A percentile compares a stretch with the other conserved stretches of the same genome.
phyloP scores from a whole-genome alignment of 2,888 invertebrate species.

The Drosophila siamana region DNA sequence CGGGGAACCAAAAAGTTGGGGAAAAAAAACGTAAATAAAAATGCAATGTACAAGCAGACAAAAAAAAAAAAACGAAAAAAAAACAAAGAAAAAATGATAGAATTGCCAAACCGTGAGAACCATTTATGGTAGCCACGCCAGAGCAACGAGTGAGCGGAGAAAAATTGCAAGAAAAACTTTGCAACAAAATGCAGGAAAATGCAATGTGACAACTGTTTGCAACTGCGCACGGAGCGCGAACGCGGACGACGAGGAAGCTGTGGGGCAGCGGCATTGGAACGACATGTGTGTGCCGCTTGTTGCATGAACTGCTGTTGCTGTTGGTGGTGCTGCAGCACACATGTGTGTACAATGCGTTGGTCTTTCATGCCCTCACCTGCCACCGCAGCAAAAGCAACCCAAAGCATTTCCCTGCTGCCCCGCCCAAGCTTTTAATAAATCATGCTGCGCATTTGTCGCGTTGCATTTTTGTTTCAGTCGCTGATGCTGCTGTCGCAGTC shows the following conservation, averaged over 20 bases:
- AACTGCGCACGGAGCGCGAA: too few species aligned
- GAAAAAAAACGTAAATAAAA: slow-evolving; percentile 44
- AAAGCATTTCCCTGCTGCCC: neutral
- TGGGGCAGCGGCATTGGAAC: slow-evolving; percentile 9
- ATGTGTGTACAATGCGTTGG: slow-evolving; percentile 63
- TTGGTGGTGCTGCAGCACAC: slow-evolving; percentile 52
- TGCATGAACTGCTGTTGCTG: slow-evolving; percentile 44
- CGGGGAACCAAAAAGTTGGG: slow-evolving; percentile 20
- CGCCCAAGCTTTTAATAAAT: slow-evolving; percentile 60
- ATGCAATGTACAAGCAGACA: slow-evolving; percentile 34
- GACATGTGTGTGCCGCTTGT: slow-evolving; percentile 53
- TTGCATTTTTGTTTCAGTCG: slow-evolving; percentile 31
- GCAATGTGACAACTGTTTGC: slow-evolving; percentile 56
- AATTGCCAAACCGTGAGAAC: slow-evolving; percentile 75
- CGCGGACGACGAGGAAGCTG: neutral
- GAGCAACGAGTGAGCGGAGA: slow-evolving; percentile 35
- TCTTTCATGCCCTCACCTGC: slow-evolving; percentile 29
- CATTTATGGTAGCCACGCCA: slow-evolving; percentile 65
- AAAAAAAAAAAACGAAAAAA: slow-evolving; percentile 24
- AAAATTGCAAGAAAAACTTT: slow-evolving; percentile 71
- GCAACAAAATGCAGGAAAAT: slow-evolving; percentile 74
- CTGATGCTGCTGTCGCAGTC: slow-evolving; percentile 16
- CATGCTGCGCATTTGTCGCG: slow-evolving; percentile 69
- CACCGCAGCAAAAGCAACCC: neutral
- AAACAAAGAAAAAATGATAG: slow-evolving; percentile 25